Conservation (phyloP, 2,113 vertebrate genomes). For the Coptodon bakossiorum region DNA sequence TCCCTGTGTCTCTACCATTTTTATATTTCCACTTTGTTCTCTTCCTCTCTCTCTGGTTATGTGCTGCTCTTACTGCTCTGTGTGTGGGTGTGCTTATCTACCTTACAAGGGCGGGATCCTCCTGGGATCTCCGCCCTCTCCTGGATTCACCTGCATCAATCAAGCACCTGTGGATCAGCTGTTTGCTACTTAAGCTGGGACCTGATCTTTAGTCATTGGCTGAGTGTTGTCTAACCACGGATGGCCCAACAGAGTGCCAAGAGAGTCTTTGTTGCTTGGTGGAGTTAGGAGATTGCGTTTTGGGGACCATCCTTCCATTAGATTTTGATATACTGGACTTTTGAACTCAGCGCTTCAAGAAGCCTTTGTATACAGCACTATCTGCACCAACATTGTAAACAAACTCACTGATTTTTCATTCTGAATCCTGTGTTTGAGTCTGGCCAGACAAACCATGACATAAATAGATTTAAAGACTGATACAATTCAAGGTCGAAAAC, state of each 20-base stretch:
- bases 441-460: not conserved
- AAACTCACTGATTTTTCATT: not conserved
- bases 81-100: not conserved
- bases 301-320: not conserved
- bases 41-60: not conserved
- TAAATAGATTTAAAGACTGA: constrained; percentile 20
- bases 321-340: not conserved
- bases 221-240: not conserved
- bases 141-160: not conserved
- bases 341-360: not conserved
- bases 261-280: not conserved
- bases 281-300: not conserved
- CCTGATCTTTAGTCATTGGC: not conserved
- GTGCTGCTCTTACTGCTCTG: not conserved
- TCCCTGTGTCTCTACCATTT: not conserved
- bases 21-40: not conserved
- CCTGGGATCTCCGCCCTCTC: not conserved
- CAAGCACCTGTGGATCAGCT: not conserved
- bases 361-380: not conserved
- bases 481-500: constrained; percentile 44
- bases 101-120: not conserved
- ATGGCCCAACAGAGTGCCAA: rapidly evolving
- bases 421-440: not conserved
- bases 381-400: not conserved
- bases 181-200: not conserved